These are phyloP conservation scores for Coreoperca whiteheadi DNA, from an alignment of 2,113 vertebrate genomes.

Conservation along the genomic window DNA sequence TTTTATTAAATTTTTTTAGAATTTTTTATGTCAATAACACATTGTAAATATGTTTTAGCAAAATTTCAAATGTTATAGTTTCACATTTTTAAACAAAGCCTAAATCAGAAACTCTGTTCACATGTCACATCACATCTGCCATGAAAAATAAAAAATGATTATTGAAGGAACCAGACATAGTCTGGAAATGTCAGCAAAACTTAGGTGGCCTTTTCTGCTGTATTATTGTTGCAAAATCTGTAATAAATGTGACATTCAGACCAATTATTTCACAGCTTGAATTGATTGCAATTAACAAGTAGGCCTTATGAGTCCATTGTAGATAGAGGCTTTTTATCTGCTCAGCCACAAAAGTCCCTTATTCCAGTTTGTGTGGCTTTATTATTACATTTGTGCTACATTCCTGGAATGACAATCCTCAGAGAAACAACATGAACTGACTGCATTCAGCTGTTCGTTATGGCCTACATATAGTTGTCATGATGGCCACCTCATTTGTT, in stretches of 20 bases:
- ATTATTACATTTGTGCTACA: not conserved
- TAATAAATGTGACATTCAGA: slow-evolving; percentile 3
- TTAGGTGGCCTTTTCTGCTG: not conserved
- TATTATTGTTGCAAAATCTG: not conserved
- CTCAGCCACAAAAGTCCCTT: not conserved
- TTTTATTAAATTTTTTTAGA: too few species aligned
- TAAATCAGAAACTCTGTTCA: too few species aligned
- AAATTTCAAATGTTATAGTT: not conserved
- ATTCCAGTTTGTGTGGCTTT: not conserved
- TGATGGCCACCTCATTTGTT: not conserved
- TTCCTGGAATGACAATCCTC: not conserved
- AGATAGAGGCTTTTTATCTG: not conserved
- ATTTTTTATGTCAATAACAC: too few species aligned
- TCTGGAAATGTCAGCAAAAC: not conserved
- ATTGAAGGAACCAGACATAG: not conserved
- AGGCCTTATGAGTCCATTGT: not conserved
- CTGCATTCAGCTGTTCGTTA: not conserved
- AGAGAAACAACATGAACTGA: slow-evolving; percentile 16
- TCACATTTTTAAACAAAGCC: not conserved
- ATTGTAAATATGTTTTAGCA: too few species aligned
- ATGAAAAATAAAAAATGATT: not conserved
- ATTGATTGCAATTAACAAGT: not conserved
- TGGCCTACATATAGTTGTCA: slow-evolving; percentile 2
- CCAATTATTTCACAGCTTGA: slow-evolving; percentile 9
- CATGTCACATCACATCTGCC: too few species aligned